Evolutionary conservation across 2,797 vertebrate genomes (phyloP).

Genomic region (Eidolon dupreanum): DNA sequence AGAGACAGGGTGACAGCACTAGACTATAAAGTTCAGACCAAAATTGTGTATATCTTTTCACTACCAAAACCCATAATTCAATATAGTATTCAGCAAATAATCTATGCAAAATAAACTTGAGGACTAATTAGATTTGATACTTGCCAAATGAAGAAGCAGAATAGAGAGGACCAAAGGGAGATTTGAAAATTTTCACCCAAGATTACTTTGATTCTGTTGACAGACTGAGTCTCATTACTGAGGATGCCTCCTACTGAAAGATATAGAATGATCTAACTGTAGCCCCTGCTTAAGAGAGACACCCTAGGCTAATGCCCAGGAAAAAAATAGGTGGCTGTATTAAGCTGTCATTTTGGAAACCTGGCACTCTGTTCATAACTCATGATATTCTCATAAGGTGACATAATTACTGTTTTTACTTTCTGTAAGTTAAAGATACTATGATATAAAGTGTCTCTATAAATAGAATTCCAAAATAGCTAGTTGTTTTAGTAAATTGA

Average conservation of each 20-base stretch:
- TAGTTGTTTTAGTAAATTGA: background rate
- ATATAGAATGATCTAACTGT: background rate
- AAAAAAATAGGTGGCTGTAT: background rate
- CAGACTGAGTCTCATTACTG: background rate
- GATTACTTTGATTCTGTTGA: background rate
- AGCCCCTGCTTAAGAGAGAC: background rate
- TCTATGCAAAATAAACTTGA: background rate
- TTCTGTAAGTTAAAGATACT: conserved; percentile 12
- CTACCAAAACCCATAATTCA: background rate
- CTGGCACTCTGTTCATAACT: background rate
- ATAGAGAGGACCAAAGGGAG: background rate
- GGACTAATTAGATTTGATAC: background rate
- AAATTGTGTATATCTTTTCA: background rate
- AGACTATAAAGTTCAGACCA: background rate
- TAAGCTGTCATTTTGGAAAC: background rate
- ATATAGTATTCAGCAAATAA: background rate
- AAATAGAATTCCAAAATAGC: background rate
- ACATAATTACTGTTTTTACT: background rate
- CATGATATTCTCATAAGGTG: background rate
- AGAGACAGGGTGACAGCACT: background rate
- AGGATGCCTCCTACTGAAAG: background rate
- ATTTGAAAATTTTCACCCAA: background rate
- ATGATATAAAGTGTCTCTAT: background rate
- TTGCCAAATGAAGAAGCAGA: background rate
- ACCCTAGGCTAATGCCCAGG: background rate